phyloP scores from a whole-genome alignment of 1,140 invertebrate genomes.

The Bombus sylvicola region DNA sequence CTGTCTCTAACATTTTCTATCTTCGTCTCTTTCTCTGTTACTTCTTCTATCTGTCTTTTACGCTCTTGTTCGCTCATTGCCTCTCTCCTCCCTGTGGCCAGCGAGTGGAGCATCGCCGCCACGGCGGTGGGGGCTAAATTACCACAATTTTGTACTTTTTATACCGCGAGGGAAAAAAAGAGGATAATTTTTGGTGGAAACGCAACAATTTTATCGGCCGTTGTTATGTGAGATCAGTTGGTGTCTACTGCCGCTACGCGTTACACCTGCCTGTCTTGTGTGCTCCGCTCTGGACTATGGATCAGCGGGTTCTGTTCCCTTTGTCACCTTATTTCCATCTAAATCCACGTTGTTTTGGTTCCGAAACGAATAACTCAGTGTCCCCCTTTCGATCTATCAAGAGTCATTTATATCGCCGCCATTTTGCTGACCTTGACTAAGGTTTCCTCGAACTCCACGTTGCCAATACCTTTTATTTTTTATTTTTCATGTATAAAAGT shows the following conservation, averaged over 20 bases:
- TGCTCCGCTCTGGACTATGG: slow-evolving; percentile 36
- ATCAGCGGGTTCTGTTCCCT: slow-evolving; percentile 4
- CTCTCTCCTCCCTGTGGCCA: slow-evolving; percentile 63
- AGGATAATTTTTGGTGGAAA: slow-evolving; percentile 82
- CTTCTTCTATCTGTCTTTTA: slow-evolving; percentile 24
- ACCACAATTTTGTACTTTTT: slow-evolving; percentile 82
- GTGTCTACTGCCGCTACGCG: slow-evolving; percentile 79
- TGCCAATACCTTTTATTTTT: neutral
- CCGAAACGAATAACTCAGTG: neutral
- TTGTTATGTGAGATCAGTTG: slow-evolving; percentile 81
- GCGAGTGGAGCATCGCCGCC: slow-evolving; percentile 62
- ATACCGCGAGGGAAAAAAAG: slow-evolving; percentile 75
- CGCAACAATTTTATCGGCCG: slow-evolving; percentile 81
- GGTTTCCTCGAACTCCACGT: neutral
- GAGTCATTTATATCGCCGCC: slow-evolving; percentile 38
- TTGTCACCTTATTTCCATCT: slow-evolving; percentile 22
- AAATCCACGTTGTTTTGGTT: neutral
- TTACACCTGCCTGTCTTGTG: slow-evolving; percentile 75
- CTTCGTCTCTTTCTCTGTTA: slow-evolving; percentile 40
- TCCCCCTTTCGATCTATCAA: neutral
- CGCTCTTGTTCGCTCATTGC: slow-evolving; percentile 44
- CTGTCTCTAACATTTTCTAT: slow-evolving; percentile 42
- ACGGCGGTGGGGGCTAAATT: slow-evolving; percentile 77
- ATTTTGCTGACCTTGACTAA: slow-evolving; percentile 57
- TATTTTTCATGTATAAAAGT: neutral